A percentile compares a stretch with the other conserved stretches of the same genome.
Evolutionary conservation across 2,797 vertebrate genomes (phyloP).

Genomic region (Podarcis siculus): DNA sequence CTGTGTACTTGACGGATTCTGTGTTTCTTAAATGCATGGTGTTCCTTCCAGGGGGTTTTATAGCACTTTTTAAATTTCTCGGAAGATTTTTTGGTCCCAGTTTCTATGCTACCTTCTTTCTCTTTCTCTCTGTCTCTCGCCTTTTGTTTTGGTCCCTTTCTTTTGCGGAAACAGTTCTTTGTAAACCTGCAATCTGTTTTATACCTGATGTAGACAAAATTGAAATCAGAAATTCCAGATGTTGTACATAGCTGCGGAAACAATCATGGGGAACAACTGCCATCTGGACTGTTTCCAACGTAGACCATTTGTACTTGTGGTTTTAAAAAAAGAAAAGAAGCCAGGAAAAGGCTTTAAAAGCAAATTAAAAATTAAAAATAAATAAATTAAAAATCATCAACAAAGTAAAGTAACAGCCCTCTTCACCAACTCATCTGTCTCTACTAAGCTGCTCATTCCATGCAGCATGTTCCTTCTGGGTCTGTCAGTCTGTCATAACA

Average conservation of each 20-base stretch:
- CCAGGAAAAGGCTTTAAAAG: conserved; percentile 67
- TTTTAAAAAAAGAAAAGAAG: conserved; percentile 46
- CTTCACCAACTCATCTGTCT: conserved; percentile 68
- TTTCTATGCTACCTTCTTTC: conserved; percentile 65
- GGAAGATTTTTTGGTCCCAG: conserved; percentile 71
- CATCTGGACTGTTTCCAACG: conserved; percentile 73
- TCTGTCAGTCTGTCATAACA: conserved; percentile 74
- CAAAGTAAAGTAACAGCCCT: conserved; percentile 53
- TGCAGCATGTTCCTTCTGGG: conserved; percentile 75
- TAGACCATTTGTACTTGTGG: conserved; percentile 69
- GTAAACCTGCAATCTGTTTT: conserved; percentile 74
- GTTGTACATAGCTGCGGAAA: conserved; percentile 80
- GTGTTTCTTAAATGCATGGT: conserved; percentile 75
- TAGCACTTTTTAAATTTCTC: conserved; percentile 76
- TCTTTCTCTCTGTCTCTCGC: conserved; percentile 7
- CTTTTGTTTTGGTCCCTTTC: conserved; percentile 57
- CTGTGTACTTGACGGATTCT: conserved; percentile 65
- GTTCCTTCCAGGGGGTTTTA: conserved; percentile 71
- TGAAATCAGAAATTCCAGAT: conserved; percentile 57
- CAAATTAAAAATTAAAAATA: conserved; percentile 34
- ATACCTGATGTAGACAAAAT: conserved; percentile 70
- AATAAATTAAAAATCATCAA: conserved; percentile 22
- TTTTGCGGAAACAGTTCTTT: conserved; percentile 59
- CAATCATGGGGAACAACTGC: conserved; percentile 77
- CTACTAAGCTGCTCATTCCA: conserved; percentile 67